A percentile compares a stretch with the other conserved stretches of the same genome.
phyloP scores from a whole-genome alignment of 2,888 invertebrate genomes.

The Anodontia alba region DNA sequence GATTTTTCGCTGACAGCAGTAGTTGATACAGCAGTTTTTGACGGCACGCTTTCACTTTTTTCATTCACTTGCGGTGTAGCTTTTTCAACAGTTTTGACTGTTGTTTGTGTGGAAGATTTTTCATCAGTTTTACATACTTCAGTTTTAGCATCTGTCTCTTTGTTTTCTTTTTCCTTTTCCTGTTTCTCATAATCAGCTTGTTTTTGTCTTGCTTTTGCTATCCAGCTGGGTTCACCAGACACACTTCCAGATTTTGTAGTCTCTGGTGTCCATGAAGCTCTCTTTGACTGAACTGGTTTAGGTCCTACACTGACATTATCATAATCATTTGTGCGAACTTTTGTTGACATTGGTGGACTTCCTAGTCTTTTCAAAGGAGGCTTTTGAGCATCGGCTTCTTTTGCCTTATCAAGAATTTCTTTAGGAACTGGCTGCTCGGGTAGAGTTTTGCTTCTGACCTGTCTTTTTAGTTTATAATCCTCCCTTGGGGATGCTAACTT shows the following conservation, averaged over 20 bases:
- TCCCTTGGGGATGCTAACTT: conserved; percentile 73
- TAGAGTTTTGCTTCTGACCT: conserved; percentile 75
- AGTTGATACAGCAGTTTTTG: neutral
- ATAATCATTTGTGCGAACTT: conserved; percentile 34
- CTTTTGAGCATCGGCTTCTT: conserved; percentile 29
- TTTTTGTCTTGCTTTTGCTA: conserved; percentile 56
- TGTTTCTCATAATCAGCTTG: conserved; percentile 48
- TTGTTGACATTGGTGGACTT: conserved; percentile 41
- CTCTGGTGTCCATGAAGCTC: conserved; percentile 53
- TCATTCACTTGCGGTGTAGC: neutral
- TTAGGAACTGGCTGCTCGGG: conserved; percentile 71
- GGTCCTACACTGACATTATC: conserved; percentile 49
- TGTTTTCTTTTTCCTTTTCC: conserved; percentile 37
- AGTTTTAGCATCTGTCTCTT: conserved; percentile 38
- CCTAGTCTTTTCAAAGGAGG: conserved; percentile 21
- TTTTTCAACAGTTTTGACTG: conserved; percentile 11
- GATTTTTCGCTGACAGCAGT: conserved; percentile 10
- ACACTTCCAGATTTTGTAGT: conserved; percentile 33
- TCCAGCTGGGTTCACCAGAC: conserved; percentile 62
- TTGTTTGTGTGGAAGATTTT: conserved; percentile 19
- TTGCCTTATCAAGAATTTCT: conserved; percentile 58
- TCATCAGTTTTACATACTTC: conserved; percentile 24
- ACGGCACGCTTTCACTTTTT: conserved; percentile 1
- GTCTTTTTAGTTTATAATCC: conserved; percentile 73
- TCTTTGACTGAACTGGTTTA: conserved; percentile 45